Evolutionary conservation across 2,797 vertebrate species (phyloP).

Genomic region (Leptoclinus maculatus): DNA sequence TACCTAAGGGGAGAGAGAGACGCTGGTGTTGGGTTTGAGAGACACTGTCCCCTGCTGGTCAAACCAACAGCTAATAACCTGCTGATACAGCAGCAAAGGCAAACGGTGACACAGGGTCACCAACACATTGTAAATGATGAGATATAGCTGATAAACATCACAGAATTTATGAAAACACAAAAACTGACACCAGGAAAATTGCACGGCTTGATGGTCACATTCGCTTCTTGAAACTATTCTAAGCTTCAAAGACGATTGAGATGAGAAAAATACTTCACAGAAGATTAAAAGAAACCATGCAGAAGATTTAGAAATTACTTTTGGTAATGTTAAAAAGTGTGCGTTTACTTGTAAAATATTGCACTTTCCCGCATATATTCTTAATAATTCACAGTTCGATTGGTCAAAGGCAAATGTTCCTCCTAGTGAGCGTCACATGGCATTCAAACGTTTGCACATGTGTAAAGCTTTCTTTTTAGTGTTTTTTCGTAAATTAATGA

Average conservation of each 20-base stretch:
- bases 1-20: conserved; percentile 19
- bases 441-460: conserved; percentile 42
- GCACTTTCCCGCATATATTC: conserved; percentile 74
- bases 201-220: conserved; percentile 39
- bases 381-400: conserved; percentile 81
- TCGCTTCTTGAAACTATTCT: conserved; percentile 2
- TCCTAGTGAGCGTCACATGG: conserved; percentile 50
- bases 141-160: conserved; percentile 21
- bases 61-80: conserved; percentile 62
- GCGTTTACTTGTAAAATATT: conserved; percentile 73
- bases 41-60: conserved; percentile 80
- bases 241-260: conserved; percentile 18
- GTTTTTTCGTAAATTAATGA: conserved; percentile 26
- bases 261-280: conserved; percentile 30
- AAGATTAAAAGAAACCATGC: conserved; percentile 23
- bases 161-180: background rate
- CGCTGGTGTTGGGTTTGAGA: conserved; percentile 54
- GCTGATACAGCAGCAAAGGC: conserved; percentile 79
- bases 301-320: conserved; percentile 31
- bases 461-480: conserved; percentile 59
- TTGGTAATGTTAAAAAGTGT: conserved; percentile 61
- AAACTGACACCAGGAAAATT: conserved; percentile 13
- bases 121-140: conserved; percentile 25
- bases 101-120: conserved; percentile 54
- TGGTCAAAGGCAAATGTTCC: conserved; percentile 67